A percentile compares a stretch with the other conserved stretches of the same genome.
Evolutionary conservation across 1,140 invertebrate genomes (phyloP).

Genomic region (Drosophila rhopaloa): DNA sequence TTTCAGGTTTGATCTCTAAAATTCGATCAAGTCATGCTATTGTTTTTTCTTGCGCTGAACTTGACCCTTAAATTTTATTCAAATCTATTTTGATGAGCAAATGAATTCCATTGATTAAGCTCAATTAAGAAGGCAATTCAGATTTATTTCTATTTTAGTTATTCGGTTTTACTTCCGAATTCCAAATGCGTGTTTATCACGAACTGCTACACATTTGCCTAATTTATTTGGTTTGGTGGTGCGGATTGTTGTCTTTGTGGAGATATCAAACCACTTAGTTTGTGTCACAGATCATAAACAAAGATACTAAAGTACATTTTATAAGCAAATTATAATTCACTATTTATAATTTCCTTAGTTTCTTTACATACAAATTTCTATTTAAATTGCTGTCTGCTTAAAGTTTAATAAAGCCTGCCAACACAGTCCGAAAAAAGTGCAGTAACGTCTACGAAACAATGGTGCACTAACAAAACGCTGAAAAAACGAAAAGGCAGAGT

Average conservation of each 20-base stretch:
- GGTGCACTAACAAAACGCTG: slow-evolving; percentile 29
- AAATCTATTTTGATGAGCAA: slow-evolving; percentile 29
- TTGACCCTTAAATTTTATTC: slow-evolving; percentile 28
- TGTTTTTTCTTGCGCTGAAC: slow-evolving; percentile 7
- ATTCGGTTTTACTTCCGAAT: slow-evolving; percentile 31
- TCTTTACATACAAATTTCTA: no score
- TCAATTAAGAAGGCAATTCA: slow-evolving; percentile 22
- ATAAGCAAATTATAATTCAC: not conserved
- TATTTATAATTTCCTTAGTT: no score
- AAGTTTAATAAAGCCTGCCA: slow-evolving; percentile 53
- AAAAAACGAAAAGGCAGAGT: not conserved
- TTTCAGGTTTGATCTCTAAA: slow-evolving; percentile 7
- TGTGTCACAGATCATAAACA: no score
- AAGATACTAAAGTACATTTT: not conserved
- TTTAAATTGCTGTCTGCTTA: slow-evolving; percentile 1
- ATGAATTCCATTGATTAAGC: slow-evolving; percentile 15
- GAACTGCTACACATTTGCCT: slow-evolving; percentile 4
- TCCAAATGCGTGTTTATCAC: slow-evolving; percentile 5
- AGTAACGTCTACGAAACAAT: slow-evolving; percentile 51
- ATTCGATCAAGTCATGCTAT: slow-evolving; percentile 17
- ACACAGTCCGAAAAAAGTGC: slow-evolving; percentile 33
- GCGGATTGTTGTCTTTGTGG: not conserved
- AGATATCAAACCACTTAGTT: not conserved
- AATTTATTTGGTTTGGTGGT: slow-evolving; percentile 17
- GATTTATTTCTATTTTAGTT: slow-evolving; percentile 9